A percentile compares a stretch with the other conserved stretches of the same genome.
Evolutionary conservation across 2,888 invertebrate species (phyloP).

Genomic region (Helobdella robusta): DNA sequence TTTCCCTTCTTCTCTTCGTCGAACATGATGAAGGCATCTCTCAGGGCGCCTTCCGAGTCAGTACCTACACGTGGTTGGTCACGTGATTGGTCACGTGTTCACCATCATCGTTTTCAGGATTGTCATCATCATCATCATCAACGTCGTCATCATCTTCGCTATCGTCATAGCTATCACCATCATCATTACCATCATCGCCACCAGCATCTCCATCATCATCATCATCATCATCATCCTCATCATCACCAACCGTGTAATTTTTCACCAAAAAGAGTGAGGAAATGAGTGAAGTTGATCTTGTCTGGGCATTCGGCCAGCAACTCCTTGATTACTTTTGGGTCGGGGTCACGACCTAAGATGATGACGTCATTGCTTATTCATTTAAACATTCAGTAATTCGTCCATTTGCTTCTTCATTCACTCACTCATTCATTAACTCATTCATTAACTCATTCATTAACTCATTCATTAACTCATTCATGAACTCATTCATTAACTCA

Average conservation of each 20-base stretch:
- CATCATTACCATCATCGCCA: neutral
- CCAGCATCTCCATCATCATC: too few relatives aligned
- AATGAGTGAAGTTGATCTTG: slow-evolving; percentile 49
- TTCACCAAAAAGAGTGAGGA: slow-evolving; percentile 50
- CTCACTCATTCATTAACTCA: too few relatives aligned
- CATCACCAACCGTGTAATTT: slow-evolving; percentile 48
- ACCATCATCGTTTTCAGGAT: slow-evolving; percentile 1
- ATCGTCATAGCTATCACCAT: neutral
- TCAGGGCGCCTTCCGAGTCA: slow-evolving; percentile 52
- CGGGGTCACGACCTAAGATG: slow-evolving; percentile 35
- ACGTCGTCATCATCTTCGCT: neutral
- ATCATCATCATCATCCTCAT: too few relatives aligned
- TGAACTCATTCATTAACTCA: too few relatives aligned
- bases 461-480: too few relatives aligned
- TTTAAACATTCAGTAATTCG: too few relatives aligned
- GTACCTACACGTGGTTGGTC: slow-evolving; percentile 45
- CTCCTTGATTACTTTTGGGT: slow-evolving; percentile 41
- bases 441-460: too few relatives aligned
- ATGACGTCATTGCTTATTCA: neutral
- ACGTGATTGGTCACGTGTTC: too few relatives aligned
- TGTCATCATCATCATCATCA: neutral
- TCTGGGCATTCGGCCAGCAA: slow-evolving; percentile 50
- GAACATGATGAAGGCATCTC: slow-evolving; percentile 54
- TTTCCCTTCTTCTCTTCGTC: slow-evolving; percentile 50
- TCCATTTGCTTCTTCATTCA: too few relatives aligned